Conservation (phyloP, 2,888 invertebrate genomes). For the Homarus gammarus region DNA sequence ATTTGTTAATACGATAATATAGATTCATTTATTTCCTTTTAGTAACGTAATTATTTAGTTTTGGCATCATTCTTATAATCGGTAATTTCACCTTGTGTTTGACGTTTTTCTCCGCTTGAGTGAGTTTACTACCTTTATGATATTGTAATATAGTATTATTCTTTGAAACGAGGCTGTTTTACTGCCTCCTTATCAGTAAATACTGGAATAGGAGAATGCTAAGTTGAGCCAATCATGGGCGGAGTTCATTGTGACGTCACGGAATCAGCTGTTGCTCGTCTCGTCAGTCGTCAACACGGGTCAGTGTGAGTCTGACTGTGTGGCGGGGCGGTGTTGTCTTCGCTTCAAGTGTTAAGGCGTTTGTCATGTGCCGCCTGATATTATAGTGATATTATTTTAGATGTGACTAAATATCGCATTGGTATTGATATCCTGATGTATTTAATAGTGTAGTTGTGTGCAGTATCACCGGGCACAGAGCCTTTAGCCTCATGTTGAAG, state of each 20-base stretch:
- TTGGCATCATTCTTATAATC: too few species aligned
- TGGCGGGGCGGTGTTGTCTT: not conserved
- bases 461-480: slow-evolving; percentile 36
- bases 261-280: slow-evolving; percentile 59
- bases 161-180: not conserved
- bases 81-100: too few species aligned
- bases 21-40: too few species aligned
- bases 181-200: not conserved
- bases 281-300: slow-evolving; percentile 30
- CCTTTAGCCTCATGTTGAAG: slow-evolving; percentile 61
- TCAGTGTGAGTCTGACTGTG: slow-evolving; percentile 44
- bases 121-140: not conserved
- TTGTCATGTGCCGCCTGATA: slow-evolving; percentile 30
- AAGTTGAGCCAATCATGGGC: not conserved
- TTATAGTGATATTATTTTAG: slow-evolving; percentile 12
- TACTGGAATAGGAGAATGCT: not conserved
- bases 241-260: slow-evolving; percentile 37
- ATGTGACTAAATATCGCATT: slow-evolving; percentile 17
- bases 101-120: too few species aligned
- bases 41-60: too few species aligned
- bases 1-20: too few species aligned
- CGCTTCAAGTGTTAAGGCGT: not conserved
- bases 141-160: not conserved
- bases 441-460: slow-evolving; percentile 34
- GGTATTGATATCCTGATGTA: slow-evolving; percentile 24